Conservation (phyloP, 2,113 vertebrate genomes). For the Rhizomys pruinosus region DNA sequence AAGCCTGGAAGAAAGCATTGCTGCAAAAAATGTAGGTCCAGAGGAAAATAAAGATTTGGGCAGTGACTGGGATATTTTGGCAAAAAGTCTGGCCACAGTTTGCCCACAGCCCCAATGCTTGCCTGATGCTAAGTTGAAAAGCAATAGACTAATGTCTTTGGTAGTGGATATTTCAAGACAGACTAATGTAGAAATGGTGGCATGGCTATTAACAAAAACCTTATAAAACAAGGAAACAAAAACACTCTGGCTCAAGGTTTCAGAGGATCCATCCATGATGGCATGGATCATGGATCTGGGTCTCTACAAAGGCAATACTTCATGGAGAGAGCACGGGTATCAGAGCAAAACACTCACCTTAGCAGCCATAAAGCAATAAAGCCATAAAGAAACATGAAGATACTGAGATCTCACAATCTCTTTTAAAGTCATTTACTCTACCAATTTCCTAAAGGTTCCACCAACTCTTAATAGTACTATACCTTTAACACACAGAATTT, state of each 20-base stretch:
- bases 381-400: not conserved
- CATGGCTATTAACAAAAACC: too few species aligned
- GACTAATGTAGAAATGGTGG: too few species aligned
- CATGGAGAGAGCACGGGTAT: fast-evolving
- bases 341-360: not conserved
- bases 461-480: not conserved
- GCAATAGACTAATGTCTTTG: too few species aligned
- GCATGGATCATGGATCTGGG: not conserved
- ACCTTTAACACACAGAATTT: not conserved
- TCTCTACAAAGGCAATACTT: not conserved
- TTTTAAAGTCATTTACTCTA: not conserved
- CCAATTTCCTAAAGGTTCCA: not conserved
- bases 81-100: too few species aligned
- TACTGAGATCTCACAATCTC: not conserved
- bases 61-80: too few species aligned
- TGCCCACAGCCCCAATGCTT: too few species aligned
- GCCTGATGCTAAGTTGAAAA: too few species aligned
- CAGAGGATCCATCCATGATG: not conserved
- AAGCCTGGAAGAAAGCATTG: too few species aligned
- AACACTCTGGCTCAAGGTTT: not conserved
- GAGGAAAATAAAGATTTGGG: too few species aligned
- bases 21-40: too few species aligned
- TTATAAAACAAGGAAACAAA: not conserved
- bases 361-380: not conserved
- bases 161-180: too few species aligned